phyloP scores from a whole-genome alignment of 2,888 invertebrate species.

The Leptopilina drosophilae region DNA sequence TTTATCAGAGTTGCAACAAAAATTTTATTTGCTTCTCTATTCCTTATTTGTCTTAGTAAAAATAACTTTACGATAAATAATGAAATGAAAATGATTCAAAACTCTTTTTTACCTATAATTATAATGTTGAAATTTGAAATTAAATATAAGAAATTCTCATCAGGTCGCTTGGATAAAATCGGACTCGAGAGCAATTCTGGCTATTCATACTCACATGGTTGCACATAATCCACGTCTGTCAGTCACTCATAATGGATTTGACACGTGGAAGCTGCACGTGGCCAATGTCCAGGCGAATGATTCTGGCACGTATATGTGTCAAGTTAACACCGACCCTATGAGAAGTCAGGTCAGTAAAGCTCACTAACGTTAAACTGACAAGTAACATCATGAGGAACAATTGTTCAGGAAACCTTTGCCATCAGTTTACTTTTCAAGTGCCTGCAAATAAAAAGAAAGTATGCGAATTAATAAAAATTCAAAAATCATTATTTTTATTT shows the following conservation, averaged over 20 bases:
- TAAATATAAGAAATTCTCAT: constrained; percentile 35
- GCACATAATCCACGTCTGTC: constrained; percentile 91
- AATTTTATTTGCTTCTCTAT: not conserved
- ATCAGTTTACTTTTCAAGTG: not conserved
- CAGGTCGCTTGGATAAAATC: constrained; percentile 96
- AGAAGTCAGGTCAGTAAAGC: constrained; percentile 85
- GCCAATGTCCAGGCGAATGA: constrained; percentile 93
- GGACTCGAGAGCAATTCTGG: constrained; percentile 92
- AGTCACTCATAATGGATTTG: constrained; percentile 94
- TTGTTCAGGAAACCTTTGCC: not conserved
- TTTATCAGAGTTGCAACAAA: no score
- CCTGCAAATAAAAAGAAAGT: not conserved
- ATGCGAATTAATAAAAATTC: not conserved
- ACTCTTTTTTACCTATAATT: not conserved
- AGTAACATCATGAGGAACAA: constrained; percentile 7
- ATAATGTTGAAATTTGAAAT: not conserved
- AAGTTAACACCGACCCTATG: constrained; percentile 95
- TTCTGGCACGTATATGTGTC: constrained; percentile 96
- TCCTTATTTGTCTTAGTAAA: no score
- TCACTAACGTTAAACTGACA: constrained; percentile 38
- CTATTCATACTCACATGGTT: constrained; percentile 93
- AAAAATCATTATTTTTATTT: no score
- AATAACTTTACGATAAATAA: not conserved
- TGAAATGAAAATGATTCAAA: not conserved
- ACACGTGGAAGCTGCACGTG: constrained; percentile 95